Base-by-base conservation (phyloP, 1,140 invertebrate species). In the Drosophila pachea region DNA sequence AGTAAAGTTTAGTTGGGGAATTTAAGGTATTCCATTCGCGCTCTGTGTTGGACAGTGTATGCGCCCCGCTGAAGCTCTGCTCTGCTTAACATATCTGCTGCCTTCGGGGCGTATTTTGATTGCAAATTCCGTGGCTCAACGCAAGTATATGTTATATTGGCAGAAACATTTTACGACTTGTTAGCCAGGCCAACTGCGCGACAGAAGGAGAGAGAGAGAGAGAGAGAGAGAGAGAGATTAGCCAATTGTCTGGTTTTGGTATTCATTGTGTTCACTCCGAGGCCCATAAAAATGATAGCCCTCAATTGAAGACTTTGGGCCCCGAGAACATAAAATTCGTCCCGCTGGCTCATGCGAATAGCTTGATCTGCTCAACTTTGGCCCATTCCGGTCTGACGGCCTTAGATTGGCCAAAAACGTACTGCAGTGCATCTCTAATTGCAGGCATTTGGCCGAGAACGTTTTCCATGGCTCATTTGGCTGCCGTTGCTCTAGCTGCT, bases 261-360 rank as follows among this genome's bases (percentile, higher is more conserved):
- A 65, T 58, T 61, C 64, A 67, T 60, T 38, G 48, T 32, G 38
- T 40, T 47, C 40, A 67, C 40, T 50, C 6, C 4, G 5, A 7
- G 40, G 22, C 22, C 47, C 38, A 58, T 64, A 63, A 68, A 68
- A 56, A 42, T 43, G 50, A 64, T 62, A 12, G 29, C 36, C 29
- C 7, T 36, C 59, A 68, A 68, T 22, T 68, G 66, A 68, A 68
- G 42, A 61, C 48, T 68, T 68, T 68, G 61, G 29, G 58, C 31
- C 31, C 7, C 12, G 12, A 16, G 14, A 62, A 54, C 62, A 62
- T 54, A 68, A 56, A 22, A 56, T 56, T 40, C 60, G 45, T 36
- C 48, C 16, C 16, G 45, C 14, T 49, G 59, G 4, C 66, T 35
- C 55, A 55, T 55, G 62, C 36, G n/a, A 7, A n/a, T 47, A 43